Percentiles rank a stretch among this genome's conserved stretches.
These are phyloP conservation scores for Tetranychus truncatus DNA, from an alignment of 2,888 invertebrate species.

Conservation along the genomic window DNA sequence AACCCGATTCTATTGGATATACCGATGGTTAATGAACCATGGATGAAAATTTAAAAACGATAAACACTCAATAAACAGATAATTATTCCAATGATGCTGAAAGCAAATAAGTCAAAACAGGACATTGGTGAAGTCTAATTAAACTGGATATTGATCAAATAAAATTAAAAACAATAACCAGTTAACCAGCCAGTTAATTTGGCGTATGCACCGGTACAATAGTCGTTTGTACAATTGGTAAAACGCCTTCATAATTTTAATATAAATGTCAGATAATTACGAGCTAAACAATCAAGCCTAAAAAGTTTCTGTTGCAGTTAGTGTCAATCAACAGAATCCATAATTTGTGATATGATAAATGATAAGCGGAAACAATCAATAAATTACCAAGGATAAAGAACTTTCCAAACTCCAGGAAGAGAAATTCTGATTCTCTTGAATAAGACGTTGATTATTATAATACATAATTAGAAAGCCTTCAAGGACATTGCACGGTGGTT, in stretches of 20 bases:
- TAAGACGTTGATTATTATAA: too few relatives aligned
- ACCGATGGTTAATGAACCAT: neutral
- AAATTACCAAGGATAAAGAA: neutral
- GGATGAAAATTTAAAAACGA: neutral
- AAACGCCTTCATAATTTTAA: neutral
- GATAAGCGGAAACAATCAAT: neutral
- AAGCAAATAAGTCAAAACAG: too few relatives aligned
- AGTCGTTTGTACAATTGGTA: too few relatives aligned
- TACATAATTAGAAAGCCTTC: too few relatives aligned
- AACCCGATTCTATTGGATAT: neutral
- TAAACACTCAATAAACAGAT: neutral
- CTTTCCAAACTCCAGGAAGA: neutral
- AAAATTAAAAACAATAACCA: too few relatives aligned
- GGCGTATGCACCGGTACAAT: too few relatives aligned
- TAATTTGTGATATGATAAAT: too few relatives aligned
- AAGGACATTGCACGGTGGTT: too few relatives aligned
- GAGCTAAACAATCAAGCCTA: neutral
- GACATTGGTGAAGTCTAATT: too few relatives aligned
- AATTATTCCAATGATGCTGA: too few relatives aligned
- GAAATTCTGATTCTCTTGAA: neutral
- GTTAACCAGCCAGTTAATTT: too few relatives aligned
- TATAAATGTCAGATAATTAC: neutral
- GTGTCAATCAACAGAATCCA: neutral
- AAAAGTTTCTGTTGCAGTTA: neutral
- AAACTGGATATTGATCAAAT: too few relatives aligned